A percentile compares a stretch with the other conserved stretches of the same genome.
phyloP scores from a whole-genome alignment of 1,140 invertebrate genomes.

The Ostrea denselamellosa region DNA sequence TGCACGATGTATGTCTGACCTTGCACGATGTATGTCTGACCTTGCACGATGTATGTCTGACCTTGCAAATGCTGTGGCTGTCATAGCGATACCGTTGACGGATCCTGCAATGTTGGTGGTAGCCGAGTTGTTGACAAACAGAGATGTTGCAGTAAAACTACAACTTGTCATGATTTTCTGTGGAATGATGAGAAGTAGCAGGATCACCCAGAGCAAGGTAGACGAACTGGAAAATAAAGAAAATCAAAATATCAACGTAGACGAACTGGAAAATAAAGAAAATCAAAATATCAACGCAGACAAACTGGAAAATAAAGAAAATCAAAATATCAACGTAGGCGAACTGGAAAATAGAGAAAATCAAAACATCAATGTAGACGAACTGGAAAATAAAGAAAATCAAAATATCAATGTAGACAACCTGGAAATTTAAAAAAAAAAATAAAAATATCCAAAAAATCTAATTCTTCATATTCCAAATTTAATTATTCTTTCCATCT shows the following conservation, averaged over 20 bases:
- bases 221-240: not conserved
- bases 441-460: not conserved
- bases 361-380: slow-evolving; percentile 2
- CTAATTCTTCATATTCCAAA: too few relatives aligned
- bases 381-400: not conserved
- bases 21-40: slow-evolving; percentile 56
- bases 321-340: not conserved
- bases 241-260: not conserved
- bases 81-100: slow-evolving; percentile 74
- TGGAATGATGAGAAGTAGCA: slow-evolving; percentile 64
- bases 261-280: too few relatives aligned
- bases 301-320: not conserved
- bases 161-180: slow-evolving; percentile 66
- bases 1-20: slow-evolving; percentile 56
- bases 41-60: slow-evolving; percentile 56
- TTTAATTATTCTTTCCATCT: too few relatives aligned
- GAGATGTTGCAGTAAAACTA: slow-evolving; percentile 69
- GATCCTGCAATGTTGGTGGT: slow-evolving; percentile 64
- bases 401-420: not conserved
- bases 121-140: slow-evolving; percentile 75
- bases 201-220: slow-evolving; percentile 60
- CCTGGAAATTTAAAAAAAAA: not conserved
- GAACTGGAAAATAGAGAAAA: not conserved
- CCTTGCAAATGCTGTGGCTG: slow-evolving; percentile 70
- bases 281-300: too few relatives aligned